Conservation (phyloP, 2,888 invertebrate genomes). For the Melipona bicolor region DNA sequence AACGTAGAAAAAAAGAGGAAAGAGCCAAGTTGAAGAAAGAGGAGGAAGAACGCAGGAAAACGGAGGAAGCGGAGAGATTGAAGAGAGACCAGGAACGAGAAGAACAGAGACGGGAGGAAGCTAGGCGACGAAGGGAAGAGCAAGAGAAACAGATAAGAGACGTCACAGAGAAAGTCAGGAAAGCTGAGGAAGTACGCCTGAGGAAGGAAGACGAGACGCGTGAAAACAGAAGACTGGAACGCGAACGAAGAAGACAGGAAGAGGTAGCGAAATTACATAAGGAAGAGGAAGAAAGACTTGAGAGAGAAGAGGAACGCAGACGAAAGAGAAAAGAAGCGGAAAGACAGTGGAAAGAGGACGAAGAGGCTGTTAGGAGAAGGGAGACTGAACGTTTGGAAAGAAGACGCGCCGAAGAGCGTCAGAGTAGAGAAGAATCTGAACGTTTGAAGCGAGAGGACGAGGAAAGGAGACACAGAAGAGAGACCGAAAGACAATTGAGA, state of each 20-base stretch:
- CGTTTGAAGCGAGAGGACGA: slow-evolving; percentile 76
- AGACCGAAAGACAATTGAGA: slow-evolving; percentile 67
- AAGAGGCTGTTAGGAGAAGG: slow-evolving; percentile 54
- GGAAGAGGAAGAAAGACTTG: slow-evolving; percentile 75
- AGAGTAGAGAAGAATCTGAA: slow-evolving; percentile 50
- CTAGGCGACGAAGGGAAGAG: slow-evolving; percentile 48
- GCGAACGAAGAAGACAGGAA: slow-evolving; percentile 42
- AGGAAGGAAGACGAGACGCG: slow-evolving; percentile 74
- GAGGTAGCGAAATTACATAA: slow-evolving; percentile 68
- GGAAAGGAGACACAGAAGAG: slow-evolving; percentile 75
- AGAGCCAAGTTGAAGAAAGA: slow-evolving; percentile 52
- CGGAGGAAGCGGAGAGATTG: slow-evolving; percentile 43
- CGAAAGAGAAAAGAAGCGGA: slow-evolving; percentile 53
- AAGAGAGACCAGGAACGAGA: slow-evolving; percentile 52
- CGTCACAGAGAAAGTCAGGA: slow-evolving; percentile 51
- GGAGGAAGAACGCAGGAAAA: slow-evolving; percentile 61
- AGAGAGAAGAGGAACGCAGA: slow-evolving; percentile 71
- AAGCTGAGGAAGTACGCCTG: slow-evolving; percentile 47
- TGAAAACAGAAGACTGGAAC: slow-evolving; percentile 43
- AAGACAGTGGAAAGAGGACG: slow-evolving; percentile 51
- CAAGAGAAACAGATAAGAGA: slow-evolving; percentile 61
- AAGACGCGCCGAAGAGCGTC: slow-evolving; percentile 76
- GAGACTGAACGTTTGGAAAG: slow-evolving; percentile 81
- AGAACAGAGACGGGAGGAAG: slow-evolving; percentile 53
- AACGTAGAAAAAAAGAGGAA: slow-evolving; percentile 72